These are phyloP conservation scores for Synergus laeviventris DNA, from an alignment of 2,888 invertebrate species.

Conservation along the genomic window DNA sequence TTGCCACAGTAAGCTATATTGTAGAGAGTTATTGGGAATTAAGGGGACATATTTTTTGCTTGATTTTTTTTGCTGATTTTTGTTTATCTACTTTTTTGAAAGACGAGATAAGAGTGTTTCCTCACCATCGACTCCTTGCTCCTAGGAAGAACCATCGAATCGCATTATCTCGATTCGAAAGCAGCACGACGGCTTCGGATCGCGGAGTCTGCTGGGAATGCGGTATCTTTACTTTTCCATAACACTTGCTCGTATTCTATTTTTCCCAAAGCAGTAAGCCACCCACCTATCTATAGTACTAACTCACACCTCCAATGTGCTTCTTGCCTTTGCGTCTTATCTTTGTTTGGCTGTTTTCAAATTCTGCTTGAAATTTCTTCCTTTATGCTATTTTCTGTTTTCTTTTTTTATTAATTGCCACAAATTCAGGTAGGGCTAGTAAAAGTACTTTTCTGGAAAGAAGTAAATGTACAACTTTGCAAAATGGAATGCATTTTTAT, in stretches of 20 bases:
- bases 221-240: constrained; percentile 48
- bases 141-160: constrained; percentile 52
- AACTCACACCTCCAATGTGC: constrained; percentile 15
- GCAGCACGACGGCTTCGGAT: constrained; percentile 50
- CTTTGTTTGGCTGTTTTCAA: constrained; percentile 30
- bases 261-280: constrained; percentile 44
- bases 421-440: neutral
- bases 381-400: neutral
- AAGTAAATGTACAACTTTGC: neutral
- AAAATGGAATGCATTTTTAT: neutral
- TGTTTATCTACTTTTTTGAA: neutral
- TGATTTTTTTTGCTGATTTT: neutral
- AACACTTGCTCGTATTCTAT: constrained; percentile 50
- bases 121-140: constrained; percentile 52
- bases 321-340: constrained; percentile 11
- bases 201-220: constrained; percentile 47
- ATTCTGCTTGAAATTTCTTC: constrained; percentile 6
- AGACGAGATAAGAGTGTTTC: neutral
- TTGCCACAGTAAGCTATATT: neutral
- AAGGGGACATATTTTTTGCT: neutral
- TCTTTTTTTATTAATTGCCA: no score
- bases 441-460: neutral
- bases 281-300: constrained; percentile 26
- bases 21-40: neutral
- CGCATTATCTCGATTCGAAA: constrained; percentile 58